Evolutionary conservation across 2,888 invertebrate species (phyloP).

Genomic region (Tethea ocularis): DNA sequence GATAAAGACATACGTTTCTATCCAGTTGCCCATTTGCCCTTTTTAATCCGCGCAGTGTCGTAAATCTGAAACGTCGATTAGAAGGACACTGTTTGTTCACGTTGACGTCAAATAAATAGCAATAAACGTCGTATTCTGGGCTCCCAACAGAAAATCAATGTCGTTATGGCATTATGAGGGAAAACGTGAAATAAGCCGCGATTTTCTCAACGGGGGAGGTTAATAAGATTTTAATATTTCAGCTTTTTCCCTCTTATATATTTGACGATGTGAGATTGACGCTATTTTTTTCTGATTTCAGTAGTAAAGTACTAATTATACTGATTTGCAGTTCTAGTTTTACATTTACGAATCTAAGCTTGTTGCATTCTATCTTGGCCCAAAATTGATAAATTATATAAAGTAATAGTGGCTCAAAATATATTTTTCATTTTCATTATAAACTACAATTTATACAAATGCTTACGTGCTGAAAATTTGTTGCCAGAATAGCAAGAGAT

Average conservation of each 20-base stretch:
- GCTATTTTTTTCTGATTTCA: background rate
- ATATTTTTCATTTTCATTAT: no score
- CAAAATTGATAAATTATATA: background rate
- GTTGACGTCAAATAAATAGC: conserved; percentile 60
- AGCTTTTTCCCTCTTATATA: background rate
- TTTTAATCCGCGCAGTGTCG: conserved; percentile 55
- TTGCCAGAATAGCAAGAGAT: background rate
- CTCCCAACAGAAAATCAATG: conserved; percentile 30
- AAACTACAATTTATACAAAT: background rate
- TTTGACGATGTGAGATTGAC: background rate
- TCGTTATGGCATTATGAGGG: conserved; percentile 43
- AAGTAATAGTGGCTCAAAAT: no score
- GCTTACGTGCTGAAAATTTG: background rate
- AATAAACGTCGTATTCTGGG: conserved; percentile 44
- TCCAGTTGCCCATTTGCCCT: conserved; percentile 31
- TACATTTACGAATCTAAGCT: no score
- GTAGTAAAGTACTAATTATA: background rate
- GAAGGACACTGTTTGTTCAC: conserved; percentile 47
- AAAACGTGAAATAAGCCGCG: conserved; percentile 42
- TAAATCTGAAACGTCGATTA: conserved; percentile 65
- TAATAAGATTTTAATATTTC: conserved; percentile 28
- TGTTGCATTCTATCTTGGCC: background rate
- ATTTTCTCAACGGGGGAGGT: conserved; percentile 32
- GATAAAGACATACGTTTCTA: conserved; percentile 49
- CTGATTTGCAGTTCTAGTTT: background rate